Conservation (phyloP, 2,113 vertebrate species). For the Plecturocebus donacophilus region DNA sequence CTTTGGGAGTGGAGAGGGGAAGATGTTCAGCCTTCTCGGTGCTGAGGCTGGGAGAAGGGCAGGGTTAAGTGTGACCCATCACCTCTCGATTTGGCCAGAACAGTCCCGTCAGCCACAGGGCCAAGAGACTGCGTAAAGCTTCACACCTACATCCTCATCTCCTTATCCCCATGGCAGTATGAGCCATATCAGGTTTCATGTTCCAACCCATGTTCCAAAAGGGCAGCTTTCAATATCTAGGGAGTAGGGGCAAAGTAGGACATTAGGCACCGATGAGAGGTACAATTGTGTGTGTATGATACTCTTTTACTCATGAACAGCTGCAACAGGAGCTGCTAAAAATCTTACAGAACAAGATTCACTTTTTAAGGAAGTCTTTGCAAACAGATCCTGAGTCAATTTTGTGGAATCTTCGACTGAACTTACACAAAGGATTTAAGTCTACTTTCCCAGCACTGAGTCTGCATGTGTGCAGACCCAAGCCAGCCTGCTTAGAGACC, state of each 20-base stretch:
- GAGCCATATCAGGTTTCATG: background rate
- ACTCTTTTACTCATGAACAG: background rate
- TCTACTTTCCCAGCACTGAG: background rate
- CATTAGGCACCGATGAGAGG: background rate
- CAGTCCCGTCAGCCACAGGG: background rate
- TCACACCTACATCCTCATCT: background rate
- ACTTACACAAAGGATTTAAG: background rate
- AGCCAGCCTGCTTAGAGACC: background rate
- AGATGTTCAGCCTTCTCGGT: background rate
- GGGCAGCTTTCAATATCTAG: background rate
- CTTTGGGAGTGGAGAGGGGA: background rate
- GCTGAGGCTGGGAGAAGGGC: background rate
- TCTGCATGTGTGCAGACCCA: background rate
- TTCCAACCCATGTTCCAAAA: background rate
- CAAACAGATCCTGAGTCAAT: background rate
- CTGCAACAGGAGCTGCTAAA: background rate
- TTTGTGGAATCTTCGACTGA: background rate
- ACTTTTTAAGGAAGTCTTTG: background rate
- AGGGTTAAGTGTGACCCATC: too few relatives aligned
- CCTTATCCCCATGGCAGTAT: too few relatives aligned
- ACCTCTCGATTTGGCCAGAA: background rate
- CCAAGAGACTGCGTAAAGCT: background rate
- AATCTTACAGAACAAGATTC: background rate
- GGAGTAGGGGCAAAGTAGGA: background rate
- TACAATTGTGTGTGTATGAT: background rate